Evolutionary conservation across 2,797 vertebrate genomes (phyloP).

Genomic region (Parambassis ranga): DNA sequence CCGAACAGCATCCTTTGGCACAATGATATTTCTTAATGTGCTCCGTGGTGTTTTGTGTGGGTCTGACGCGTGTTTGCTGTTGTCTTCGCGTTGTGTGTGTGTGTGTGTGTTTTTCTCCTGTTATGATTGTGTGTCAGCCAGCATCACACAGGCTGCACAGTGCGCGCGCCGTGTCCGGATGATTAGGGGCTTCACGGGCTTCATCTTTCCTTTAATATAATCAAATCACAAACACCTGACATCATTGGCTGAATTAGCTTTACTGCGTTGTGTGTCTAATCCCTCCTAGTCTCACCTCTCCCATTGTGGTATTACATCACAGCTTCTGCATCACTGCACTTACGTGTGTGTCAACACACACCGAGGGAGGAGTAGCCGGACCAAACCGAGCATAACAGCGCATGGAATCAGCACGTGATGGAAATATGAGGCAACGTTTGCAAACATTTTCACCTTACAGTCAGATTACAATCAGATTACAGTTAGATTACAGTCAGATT

Average conservation of each 20-base stretch:
- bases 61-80: neutral
- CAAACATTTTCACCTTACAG: neutral
- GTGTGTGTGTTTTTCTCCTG: neutral
- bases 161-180: slow-evolving; percentile 8
- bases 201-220: too few relatives aligned
- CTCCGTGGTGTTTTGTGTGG: neutral
- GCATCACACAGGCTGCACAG: slow-evolving; percentile 20
- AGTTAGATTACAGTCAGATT: too few relatives aligned
- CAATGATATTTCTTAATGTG: slow-evolving; percentile 10
- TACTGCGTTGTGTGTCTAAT: neutral
- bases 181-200: neutral
- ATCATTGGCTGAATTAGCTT: neutral
- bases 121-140: too few relatives aligned
- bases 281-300: neutral
- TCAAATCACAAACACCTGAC: neutral
- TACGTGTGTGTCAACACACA: slow-evolving; percentile 59
- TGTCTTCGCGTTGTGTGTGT: neutral
- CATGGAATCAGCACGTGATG: slow-evolving; percentile 51
- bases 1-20: slow-evolving; percentile 33
- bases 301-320: slow-evolving; percentile 63
- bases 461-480: neutral
- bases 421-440: slow-evolving; percentile 16
- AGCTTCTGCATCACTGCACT: slow-evolving; percentile 61
- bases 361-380: slow-evolving; percentile 43
- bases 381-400: slow-evolving; percentile 17